Evolutionary conservation across 1,140 invertebrate genomes (phyloP), one percentile per base, ranked within the genome.

Genomic region (Ceratina calcarata): DNA sequence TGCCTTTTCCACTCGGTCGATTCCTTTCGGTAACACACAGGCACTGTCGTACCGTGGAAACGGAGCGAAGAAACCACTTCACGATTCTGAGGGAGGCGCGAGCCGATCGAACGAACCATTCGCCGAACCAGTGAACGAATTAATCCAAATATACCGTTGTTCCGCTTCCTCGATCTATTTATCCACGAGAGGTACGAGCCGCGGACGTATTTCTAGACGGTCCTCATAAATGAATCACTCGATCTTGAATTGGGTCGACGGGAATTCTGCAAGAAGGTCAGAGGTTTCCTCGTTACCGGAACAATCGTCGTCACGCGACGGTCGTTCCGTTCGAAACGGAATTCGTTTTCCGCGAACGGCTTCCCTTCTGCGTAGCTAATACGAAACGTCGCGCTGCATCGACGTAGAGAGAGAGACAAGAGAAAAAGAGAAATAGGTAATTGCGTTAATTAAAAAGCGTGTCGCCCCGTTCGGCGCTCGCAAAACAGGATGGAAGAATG

Each of bases 121-220:
- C 80, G 57, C 62, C 53, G 20, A 49, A n/a, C 53, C 73, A 20
- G 53, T 16, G 3, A 18, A 55, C 20, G n/a, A 66, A 20, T 27
- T 24, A 68, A 60, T 84, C 58, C 65, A 83, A 84, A 78, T 83
- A 84, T 79, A 79, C 20, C n/a, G 10, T 32, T 58, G 49, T 51
- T 74, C 64, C 53, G 82, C 65, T 78, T 83, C 72, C 73, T 73
- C 60, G 57, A 61, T 78, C 64, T 82, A 71, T 70, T 24, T 49
- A 49, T 69, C 45, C n/a, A 45, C 55, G 32, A 57, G 13, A 45
- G 27, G 16, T 3, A 37, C 61, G 45, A 53, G 8, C 37, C 4
- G 18, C 37, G 32, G 22, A 57, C 37, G 51, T 80, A 84, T 84
- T 79, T 75, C 67, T 49, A 65, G 70, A 75, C 16, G 37, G 20